Evolutionary conservation across 1,140 invertebrate genomes (phyloP), one percentile per base, ranked within the genome.

Genomic region (Pygmarrhopalites habei): DNA sequence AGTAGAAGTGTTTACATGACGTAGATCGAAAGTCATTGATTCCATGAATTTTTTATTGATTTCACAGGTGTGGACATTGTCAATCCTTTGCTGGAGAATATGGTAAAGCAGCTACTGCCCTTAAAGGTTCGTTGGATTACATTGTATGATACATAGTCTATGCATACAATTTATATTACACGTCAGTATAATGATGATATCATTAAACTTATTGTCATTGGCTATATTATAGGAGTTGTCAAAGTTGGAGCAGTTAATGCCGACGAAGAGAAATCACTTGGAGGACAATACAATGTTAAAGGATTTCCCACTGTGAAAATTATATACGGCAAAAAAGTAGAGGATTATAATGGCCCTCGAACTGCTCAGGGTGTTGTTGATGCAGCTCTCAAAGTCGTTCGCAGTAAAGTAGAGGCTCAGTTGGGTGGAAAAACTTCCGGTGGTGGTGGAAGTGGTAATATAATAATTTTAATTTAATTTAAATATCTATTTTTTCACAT

Each of bases 301-400:
- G 94, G 96, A 58, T 98, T 97, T 75, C 96, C 96, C 21, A 97
- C 95, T 0, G 88, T 99, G 62, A 99, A 98, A 78, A 86, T 99
- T 15, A 98, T 98, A 76, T 88, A 86, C 2, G 75, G 80, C 0
- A 85, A 92, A 49, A 89, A 86, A 63, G 91, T 93, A 3, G 83
- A 84, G 58, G 89, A 93, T 71, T 98, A 88, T 76, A 85, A 89
- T 73, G 94, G 93, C 1, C 80, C 82, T 26, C 82, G 95, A 75
- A 92, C 85, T 47, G 92, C 95, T 19, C 81, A 87, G 60, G 89
- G 82, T 29, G 82, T 99, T 71, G 85, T 92, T 30, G 91, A 97
- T 72, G 85, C 84, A 67, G 92, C 84, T 12, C 72, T 96, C 1
- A 83, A 82, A 66, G 85, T 86, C 49, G 81, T 83, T 2, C 82